Percentiles rank a stretch among this genome's conserved stretches.
These are phyloP conservation scores for Distichodus sexfasciatus DNA, from an alignment of 2,797 vertebrate genomes.

Conservation along the genomic window DNA sequence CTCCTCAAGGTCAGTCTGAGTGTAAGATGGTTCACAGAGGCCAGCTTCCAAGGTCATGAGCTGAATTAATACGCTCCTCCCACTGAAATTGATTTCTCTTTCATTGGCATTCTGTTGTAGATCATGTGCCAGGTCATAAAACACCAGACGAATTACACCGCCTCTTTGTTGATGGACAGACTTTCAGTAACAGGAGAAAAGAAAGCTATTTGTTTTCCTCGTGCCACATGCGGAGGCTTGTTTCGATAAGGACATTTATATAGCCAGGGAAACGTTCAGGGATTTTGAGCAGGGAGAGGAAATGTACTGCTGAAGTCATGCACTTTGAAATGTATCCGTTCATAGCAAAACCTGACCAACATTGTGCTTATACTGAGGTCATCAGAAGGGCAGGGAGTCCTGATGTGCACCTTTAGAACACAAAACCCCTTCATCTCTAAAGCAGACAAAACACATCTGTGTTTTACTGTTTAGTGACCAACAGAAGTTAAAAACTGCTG, in stretches of 20 bases:
- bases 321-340: constrained; percentile 16
- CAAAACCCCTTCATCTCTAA: background rate
- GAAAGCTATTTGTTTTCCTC: background rate
- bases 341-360: background rate
- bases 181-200: background rate
- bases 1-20: constrained; percentile 18
- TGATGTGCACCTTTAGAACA: background rate
- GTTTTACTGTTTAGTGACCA: background rate
- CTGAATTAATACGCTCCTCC: constrained; percentile 15
- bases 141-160: background rate
- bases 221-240: constrained; percentile 7
- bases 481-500: background rate
- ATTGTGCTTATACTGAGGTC: constrained; percentile 8
- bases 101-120: constrained; percentile 9
- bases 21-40: constrained; percentile 13
- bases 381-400: constrained; percentile 31
- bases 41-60: background rate
- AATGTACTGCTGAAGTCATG: background rate
- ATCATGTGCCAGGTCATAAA: constrained; percentile 11
- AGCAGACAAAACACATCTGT: background rate
- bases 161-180: constrained; percentile 11
- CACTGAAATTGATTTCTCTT: constrained; percentile 5
- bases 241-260: constrained; percentile 2
- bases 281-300: background rate
- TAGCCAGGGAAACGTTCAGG: background rate